Evolutionary conservation across 1,140 invertebrate genomes (phyloP), one percentile per base, ranked within the genome.

Genomic region (Dendrolimus kikuchii): DNA sequence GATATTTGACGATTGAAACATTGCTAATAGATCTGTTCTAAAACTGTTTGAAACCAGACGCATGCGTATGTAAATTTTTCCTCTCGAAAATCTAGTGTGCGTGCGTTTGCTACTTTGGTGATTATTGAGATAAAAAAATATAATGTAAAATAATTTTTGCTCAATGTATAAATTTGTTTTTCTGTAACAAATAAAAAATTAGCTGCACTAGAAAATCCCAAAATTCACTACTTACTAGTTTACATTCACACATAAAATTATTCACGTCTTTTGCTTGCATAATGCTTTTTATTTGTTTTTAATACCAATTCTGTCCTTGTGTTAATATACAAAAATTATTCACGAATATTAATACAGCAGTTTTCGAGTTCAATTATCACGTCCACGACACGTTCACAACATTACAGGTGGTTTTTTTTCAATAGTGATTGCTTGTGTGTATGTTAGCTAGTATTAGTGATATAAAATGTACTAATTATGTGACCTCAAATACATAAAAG

Each of bases 311-410:
- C 1, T 23, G 23, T 23, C 23, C 43, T 45, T 45, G n/a, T 10
- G 23, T 45, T 9, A 5, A 45, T n/a, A 42, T 42, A 42, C 41
- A 42, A 23, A 23, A 23, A 23, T 23, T 2, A 23, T 23, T 23
- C 23, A 23, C 23, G 23, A 23, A 23, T 23, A 23, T 23, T 2
- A 23, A 23, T 23, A 23, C 23, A 23, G 23, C 23, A 23, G 23
- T 23, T 23, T n/a, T 38, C 7, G 38, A 48, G 38, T 8, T 36
- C 7, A 37, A 37, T 9, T 5, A 5, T 9, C 49, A 51, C 10
- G 57, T 59, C 53, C 7, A 51, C 57, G 57, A 59, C 57, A 59
- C 57, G 57, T 51, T 53, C 57, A 59, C 57, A 49, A 48, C 53
- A 55, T 23, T 23, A 23, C 53, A 49, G 38, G 54, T 37, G 42